phyloP scores from a whole-genome alignment of 2,797 vertebrate genomes.

The Rhinatrema bivittatum region DNA sequence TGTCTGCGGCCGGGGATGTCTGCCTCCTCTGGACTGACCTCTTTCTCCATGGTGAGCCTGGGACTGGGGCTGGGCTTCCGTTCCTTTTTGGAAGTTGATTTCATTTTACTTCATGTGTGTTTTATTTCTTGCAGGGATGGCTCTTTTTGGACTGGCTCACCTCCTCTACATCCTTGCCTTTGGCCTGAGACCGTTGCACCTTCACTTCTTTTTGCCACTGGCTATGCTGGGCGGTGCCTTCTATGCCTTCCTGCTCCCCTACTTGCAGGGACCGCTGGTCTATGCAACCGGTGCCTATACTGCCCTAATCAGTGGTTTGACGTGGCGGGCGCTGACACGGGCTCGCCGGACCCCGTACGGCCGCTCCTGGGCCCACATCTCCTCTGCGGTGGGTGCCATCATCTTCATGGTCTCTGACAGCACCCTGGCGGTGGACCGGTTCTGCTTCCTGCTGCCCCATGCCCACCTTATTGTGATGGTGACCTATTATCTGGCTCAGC shows the following conservation, averaged over 20 bases:
- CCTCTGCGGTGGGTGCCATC: slow-evolving; percentile 49
- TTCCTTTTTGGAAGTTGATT: too few relatives aligned
- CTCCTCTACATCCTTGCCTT: slow-evolving; percentile 24
- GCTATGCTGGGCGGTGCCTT: accelerated
- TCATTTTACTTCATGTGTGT: too few relatives aligned
- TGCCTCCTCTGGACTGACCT: slow-evolving; percentile 71
- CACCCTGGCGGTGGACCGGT: slow-evolving; percentile 55
- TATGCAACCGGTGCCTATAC: slow-evolving; percentile 54
- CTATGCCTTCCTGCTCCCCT: slow-evolving; percentile 1
- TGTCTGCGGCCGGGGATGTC: slow-evolving; percentile 65
- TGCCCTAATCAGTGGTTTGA: slow-evolving; percentile 51
- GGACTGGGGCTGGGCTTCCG: neutral
- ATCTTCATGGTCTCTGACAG: slow-evolving; percentile 68
- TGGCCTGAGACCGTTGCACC: slow-evolving; percentile 3
- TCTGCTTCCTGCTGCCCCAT: slow-evolving; percentile 32
- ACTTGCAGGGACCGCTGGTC: slow-evolving; percentile 30
- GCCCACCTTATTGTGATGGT: slow-evolving; percentile 56
- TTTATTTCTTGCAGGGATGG: slow-evolving; percentile 57
- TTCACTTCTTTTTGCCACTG: neutral
- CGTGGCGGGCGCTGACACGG: slow-evolving; percentile 41
- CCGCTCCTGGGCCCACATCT: neutral
- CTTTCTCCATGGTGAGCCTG: slow-evolving; percentile 48
- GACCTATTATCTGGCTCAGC: slow-evolving; percentile 75
- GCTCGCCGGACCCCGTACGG: slow-evolving; percentile 14
- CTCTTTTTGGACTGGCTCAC: slow-evolving; percentile 66